Evolutionary conservation across 2,113 vertebrate genomes (phyloP), one percentile per base, ranked within the genome.

Genomic region (Chaenocephalus aceratus): DNA sequence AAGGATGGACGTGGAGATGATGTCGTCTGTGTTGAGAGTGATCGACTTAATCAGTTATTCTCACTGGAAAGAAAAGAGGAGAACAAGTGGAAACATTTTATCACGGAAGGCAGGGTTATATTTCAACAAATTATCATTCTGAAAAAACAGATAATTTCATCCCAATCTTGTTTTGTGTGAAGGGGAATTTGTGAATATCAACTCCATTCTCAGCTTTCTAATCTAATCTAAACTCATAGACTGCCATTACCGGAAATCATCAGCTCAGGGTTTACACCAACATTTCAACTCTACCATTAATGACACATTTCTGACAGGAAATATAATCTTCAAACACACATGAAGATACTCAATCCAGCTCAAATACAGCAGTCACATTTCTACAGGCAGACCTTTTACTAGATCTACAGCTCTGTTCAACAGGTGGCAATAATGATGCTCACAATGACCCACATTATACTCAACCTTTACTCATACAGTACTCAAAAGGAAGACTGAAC

Each of bases 1-100:
- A 34, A 49, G 69, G 61, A 61, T 53, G 64, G 62, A 64, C 66
- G 68, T 65, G 53, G 46, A 85, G 56, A 65, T 57, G 11, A 66
- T 34, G 36, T 72, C 64, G 23, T 75, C 56, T 70, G 80, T 26
- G 12, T 23, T 67, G 46, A 74, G 69, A 71, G 60, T 61, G 18
- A 65, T 77, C 26, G 16, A 66, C 44, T 72, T 53, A 73, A 73
- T 83, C 48, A 62, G 62, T 52, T 46, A 26, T 1, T 10, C 77
- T 68, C 70, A 12, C 8, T 15, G 3, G 5, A 46, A 23, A 58
- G 5, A 52, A 58, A 36, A 52, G 10, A 13, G 6, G 18, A 15
- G n/a, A 13, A 21, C 3, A 45, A 21, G 16, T 34, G 41, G 10
- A 36, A 3, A 10, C n/a, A 26, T 54, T 61, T 68, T 41, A 56